These are phyloP conservation scores for Sorex araneus DNA, from an alignment of 2,113 vertebrate species.

Conservation along the genomic window DNA sequence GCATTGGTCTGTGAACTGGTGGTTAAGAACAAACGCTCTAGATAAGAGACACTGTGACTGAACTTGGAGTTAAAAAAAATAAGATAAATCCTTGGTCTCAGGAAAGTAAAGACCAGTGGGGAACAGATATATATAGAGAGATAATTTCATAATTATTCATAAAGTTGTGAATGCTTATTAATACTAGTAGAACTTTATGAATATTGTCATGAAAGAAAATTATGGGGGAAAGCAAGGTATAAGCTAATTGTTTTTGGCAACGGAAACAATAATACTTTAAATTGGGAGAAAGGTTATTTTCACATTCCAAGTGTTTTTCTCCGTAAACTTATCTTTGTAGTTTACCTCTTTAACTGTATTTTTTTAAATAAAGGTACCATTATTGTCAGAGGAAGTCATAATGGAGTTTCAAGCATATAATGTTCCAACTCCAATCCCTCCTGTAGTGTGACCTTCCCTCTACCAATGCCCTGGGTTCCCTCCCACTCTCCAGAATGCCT, in stretches of 20 bases:
- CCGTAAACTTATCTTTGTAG: too few relatives aligned
- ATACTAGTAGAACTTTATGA: too few relatives aligned
- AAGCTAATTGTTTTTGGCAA: neutral
- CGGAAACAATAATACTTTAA: neutral
- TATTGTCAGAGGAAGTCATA: too few relatives aligned
- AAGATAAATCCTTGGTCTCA: neutral
- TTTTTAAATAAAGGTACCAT: too few relatives aligned
- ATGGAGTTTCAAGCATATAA: too few relatives aligned
- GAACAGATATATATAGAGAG: neutral
- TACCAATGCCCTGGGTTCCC: too few relatives aligned
- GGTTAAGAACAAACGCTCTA: neutral
- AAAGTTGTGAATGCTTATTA: too few relatives aligned
- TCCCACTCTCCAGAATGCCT: too few relatives aligned
- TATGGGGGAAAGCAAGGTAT: neutral
- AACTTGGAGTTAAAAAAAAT: neutral
- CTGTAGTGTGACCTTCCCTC: too few relatives aligned
- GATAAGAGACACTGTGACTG: neutral
- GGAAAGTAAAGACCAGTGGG: neutral
- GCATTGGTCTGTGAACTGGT: too few relatives aligned
- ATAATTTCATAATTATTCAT: neutral
- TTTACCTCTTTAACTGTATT: too few relatives aligned
- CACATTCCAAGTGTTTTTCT: neutral
- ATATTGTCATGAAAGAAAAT: neutral
- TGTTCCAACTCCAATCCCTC: too few relatives aligned
- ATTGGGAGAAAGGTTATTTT: neutral